Evolutionary conservation across 37 sponge, comb jelly and placozoan genomes (phyloP), one percentile per base, ranked within the genome.

Genomic region (Halichondria panicea): DNA sequence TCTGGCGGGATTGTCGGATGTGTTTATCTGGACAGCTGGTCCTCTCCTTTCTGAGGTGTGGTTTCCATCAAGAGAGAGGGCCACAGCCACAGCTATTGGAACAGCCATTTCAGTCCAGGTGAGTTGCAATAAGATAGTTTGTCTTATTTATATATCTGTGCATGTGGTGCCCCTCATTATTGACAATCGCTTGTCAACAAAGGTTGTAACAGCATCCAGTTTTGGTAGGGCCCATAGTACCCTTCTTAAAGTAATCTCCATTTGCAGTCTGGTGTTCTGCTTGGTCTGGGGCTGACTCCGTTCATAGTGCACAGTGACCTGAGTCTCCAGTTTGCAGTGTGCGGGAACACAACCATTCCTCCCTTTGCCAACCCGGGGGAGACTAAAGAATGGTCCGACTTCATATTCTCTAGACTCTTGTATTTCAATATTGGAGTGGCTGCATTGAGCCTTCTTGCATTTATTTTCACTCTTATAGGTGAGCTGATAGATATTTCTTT

Each of bases 31-130:
- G 66, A 54, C 66, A 28, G 80, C 58, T 3, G 67, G 73, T 33
- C 37, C 77, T 31, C 70, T 79, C 21, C 43, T 84, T 62, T 75
- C 80, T 64, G 58, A 70, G 45, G 58, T 76, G 13, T 79, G 85
- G 85, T 74, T 84, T 48, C 81, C 85, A 38, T 24, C 44, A 45
- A 46, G 64, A 7, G 81, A 84, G 75, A 72, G 82, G 36, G 84
- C 78, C 28, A 53, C 59, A 0, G 54, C 71, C 32, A 76, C 76
- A 52, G 84, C 78, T n/a, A 37, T 70, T 2, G 44, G 28, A n/a
- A 75, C 52, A 35, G 71, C 64, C n/a, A 62, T n/a, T n/a, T n/a
- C n/a, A n/a, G n/a, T n/a, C n/a, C n/a, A n/a, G n/a, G n/a, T n/a
- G n/a, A n/a, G n/a, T n/a, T n/a, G n/a, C n/a, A n/a, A n/a, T n/a